Conservation (phyloP, 2,888 invertebrate genomes). For the Timandra comae region DNA sequence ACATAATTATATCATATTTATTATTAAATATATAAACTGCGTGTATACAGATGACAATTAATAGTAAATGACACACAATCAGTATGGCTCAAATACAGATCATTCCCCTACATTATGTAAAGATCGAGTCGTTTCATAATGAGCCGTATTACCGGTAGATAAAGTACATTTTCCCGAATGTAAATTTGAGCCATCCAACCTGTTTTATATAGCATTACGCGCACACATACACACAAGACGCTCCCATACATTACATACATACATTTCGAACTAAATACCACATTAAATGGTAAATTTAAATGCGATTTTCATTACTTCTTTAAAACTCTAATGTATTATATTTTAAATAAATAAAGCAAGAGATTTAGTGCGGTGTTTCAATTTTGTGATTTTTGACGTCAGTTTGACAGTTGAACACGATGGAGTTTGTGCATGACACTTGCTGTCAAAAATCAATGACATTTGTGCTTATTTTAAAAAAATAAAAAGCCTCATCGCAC, state of each 20-base stretch:
- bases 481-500: constrained; percentile 9
- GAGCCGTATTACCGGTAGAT: no score
- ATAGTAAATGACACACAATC: constrained; percentile 12
- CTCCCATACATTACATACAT: constrained; percentile 15
- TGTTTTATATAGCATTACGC: background rate
- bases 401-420: background rate
- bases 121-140: background rate
- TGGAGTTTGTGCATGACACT: no score
- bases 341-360: constrained; percentile 40
- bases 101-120: background rate
- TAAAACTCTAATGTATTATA: constrained; percentile 23
- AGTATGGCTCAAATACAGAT: background rate
- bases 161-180: no score
- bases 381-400: constrained; percentile 3
- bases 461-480: no score
- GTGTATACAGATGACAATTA: constrained; percentile 25
- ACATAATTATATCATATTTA: constrained; percentile 23
- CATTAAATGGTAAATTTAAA: constrained; percentile 54
- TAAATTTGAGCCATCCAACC: no score
- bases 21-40: constrained; percentile 27
- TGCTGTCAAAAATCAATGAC: no score
- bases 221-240: constrained; percentile 12
- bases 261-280: constrained; percentile 39
- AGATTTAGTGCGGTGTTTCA: background rate
- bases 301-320: constrained; percentile 48